phyloP scores from a whole-genome alignment of 2,888 invertebrate genomes.

The Brachypterus glaber region DNA sequence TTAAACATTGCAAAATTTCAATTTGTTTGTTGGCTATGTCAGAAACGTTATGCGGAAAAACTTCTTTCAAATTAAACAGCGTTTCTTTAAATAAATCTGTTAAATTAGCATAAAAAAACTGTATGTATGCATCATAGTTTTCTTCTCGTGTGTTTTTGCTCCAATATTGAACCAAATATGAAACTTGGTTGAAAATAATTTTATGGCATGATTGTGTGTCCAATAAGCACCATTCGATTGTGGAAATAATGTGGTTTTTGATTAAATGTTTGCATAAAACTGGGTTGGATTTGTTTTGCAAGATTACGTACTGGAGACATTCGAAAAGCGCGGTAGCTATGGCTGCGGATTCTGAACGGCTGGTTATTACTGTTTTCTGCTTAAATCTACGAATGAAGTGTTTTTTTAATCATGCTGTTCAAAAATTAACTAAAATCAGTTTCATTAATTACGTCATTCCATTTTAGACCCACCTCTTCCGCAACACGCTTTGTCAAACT shows the following conservation, averaged over 20 bases:
- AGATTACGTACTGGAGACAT: constrained; percentile 57
- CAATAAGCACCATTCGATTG: constrained; percentile 42
- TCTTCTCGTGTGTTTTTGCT: constrained; percentile 38
- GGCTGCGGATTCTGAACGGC: constrained; percentile 58
- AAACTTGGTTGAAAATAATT: constrained; percentile 43
- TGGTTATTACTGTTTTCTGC: constrained; percentile 48
- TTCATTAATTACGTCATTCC: no score
- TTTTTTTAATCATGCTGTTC: no score
- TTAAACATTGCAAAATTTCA: constrained; percentile 42
- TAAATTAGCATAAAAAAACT: constrained; percentile 39
- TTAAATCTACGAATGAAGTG: no score
- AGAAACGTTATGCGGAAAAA: constrained; percentile 20
- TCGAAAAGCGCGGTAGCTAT: constrained; percentile 63
- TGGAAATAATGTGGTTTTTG: constrained; percentile 39
- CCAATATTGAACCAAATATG: constrained; percentile 49
- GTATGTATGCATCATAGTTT: constrained; percentile 34
- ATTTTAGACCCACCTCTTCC: no score
- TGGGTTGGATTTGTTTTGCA: constrained; percentile 42
- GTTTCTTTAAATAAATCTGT: constrained; percentile 31
- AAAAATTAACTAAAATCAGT: no score
- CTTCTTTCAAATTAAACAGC: constrained; percentile 25
- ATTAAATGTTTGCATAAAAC: constrained; percentile 40
- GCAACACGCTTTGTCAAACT: no score
- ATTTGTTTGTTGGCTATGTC: constrained; percentile 36
- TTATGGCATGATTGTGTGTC: constrained; percentile 39